Conservation (phyloP, 2,888 invertebrate genomes). For the Netelia inedita region DNA sequence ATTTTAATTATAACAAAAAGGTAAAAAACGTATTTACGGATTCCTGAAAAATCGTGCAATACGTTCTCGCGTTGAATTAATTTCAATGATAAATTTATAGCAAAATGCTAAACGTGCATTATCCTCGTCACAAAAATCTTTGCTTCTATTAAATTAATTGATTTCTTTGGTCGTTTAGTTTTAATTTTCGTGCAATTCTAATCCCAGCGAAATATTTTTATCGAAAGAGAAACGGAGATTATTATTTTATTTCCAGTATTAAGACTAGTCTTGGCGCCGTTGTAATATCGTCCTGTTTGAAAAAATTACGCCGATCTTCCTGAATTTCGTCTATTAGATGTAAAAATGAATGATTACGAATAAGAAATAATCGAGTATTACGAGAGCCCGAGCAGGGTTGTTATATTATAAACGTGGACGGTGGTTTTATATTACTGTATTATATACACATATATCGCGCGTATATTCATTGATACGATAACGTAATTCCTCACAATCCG, state of each 20-base stretch:
- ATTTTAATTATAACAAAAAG: neutral
- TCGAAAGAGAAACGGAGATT: conserved; percentile 7
- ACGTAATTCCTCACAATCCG: conserved; percentile 23
- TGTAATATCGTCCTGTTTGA: conserved; percentile 34
- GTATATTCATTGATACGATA: conserved; percentile 45
- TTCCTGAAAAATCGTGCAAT: too few relatives aligned
- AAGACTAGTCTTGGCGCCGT: conserved; percentile 13
- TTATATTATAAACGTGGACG: conserved; percentile 19
- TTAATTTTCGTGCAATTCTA: neutral
- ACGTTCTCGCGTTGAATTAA: too few relatives aligned
- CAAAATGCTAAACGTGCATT: too few relatives aligned
- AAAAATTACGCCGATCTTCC: conserved; percentile 22
- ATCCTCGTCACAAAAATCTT: too few relatives aligned
- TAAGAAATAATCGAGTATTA: conserved; percentile 46
- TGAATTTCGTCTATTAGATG: conserved; percentile 12
- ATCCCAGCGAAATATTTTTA: conserved; percentile 7
- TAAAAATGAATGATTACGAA: conserved; percentile 20
- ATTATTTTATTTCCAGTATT: conserved; percentile 21
- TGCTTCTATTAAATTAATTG: neutral
- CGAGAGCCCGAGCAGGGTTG: conserved; percentile 8
- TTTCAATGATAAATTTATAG: too few relatives aligned
- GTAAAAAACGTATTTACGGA: neutral
- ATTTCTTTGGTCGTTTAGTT: neutral
- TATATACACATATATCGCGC: conserved; percentile 46
- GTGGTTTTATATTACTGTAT: conserved; percentile 63